Base-by-base conservation (phyloP, 2,113 vertebrate species). In the Menidia beryllina region DNA sequence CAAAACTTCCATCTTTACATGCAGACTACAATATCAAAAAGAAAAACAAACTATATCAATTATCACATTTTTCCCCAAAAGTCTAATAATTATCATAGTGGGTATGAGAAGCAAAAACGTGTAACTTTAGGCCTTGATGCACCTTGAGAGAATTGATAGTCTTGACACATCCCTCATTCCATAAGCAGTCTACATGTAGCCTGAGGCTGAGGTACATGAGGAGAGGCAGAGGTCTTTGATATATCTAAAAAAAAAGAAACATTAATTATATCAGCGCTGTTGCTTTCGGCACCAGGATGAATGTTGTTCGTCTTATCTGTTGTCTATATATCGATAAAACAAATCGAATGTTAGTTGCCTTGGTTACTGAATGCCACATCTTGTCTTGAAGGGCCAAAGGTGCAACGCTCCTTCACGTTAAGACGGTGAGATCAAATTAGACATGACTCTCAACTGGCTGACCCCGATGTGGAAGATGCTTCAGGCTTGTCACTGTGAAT, bases 121-220 rank as follows among this genome's bases (percentile, higher is more conserved):
- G 21, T 20, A 69, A 39, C 48, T 68, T 68, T 26, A 51, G 34
- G 73, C 77, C 76, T 58, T 0, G 8, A 59, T 76, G 81, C 54
- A 41, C n/a, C n/a, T n/a, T n/a, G 36, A 17, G 74, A 72, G 19
- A 53, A 53, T 73, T 25, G 34, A 11, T 64, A 50, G 34, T 38
- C 53, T 38, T 57, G 38, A 43, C 8, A 23, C 54, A 23, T 38
- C 65, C 65, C 64, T 83, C 30, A 49, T 69, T 62, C 34, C 55
- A 64, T 66, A 65, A 71, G 66, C 61, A 54, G 59, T 77, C 43
- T 72, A 25, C 50, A 63, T 57, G 52, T 59, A 75, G 75, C 72
- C 72, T 7, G 34, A 72, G 71, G 81, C 67, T 19, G 14, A 25
- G 34, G 43, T 43, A 21, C 61, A 27, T 21, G 23, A 2, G 0